These are phyloP conservation scores for Leiothrix lutea DNA, from an alignment of 2,113 vertebrate species.

Conservation along the genomic window DNA sequence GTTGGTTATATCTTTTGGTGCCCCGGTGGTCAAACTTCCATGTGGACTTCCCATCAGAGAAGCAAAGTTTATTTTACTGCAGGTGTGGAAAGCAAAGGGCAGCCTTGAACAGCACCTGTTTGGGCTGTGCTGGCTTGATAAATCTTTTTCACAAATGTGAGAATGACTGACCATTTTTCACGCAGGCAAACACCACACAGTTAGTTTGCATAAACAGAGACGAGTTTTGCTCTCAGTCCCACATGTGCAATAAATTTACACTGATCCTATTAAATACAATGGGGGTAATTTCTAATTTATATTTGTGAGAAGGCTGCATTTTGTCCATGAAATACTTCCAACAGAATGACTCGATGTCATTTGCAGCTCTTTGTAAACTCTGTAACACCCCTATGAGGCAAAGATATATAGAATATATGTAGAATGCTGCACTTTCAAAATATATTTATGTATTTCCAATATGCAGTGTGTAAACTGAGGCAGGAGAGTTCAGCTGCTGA, in stretches of 20 bases:
- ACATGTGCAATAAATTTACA: neutral
- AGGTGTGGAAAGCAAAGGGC: conserved; percentile 45
- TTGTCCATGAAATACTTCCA: neutral
- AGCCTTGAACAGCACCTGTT: conserved; percentile 14
- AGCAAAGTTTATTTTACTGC: conserved; percentile 24
- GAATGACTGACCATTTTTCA: neutral
- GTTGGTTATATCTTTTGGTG: neutral
- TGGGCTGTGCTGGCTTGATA: neutral
- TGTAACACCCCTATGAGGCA: neutral
- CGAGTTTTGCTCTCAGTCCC: neutral
- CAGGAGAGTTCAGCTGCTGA: neutral
- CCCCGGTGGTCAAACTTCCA: neutral
- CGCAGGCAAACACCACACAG: neutral
- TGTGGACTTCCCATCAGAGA: conserved; percentile 21
- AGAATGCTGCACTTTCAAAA: neutral
- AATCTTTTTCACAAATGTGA: conserved; percentile 44
- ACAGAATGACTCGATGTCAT: neutral
- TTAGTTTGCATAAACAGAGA: conserved; percentile 12
- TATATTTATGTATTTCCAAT: neutral
- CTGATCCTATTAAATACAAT: neutral
- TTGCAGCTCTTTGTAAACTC: neutral
- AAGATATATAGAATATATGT: neutral
- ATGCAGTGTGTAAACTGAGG: neutral
- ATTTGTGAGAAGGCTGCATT: neutral
- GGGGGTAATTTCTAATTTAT: neutral